A percentile compares a stretch with the other conserved stretches of the same genome.
Evolutionary conservation across 2,888 invertebrate species (phyloP).

Genomic region (Nephrotoma flavescens): DNA sequence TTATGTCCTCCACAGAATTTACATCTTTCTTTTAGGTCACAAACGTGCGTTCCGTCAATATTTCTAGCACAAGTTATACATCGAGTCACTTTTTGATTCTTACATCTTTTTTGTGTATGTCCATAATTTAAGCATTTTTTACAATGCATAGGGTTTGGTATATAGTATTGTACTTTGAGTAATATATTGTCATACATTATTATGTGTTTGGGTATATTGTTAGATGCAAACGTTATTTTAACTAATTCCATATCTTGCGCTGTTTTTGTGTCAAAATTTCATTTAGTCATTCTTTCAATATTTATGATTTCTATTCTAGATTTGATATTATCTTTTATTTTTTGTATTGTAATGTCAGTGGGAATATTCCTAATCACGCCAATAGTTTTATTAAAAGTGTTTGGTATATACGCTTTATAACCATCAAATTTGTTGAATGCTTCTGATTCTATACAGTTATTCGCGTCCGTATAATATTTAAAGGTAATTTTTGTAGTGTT

Average conservation of each 20-base stretch:
- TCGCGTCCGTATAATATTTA: not conserved
- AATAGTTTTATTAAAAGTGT: not conserved
- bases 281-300: not conserved
- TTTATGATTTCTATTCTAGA: not conserved
- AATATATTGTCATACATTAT: no score
- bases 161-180: not conserved
- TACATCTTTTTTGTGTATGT: not conserved
- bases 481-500: no score
- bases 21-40: not conserved
- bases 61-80: not conserved
- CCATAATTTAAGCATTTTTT: not conserved
- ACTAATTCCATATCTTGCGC: not conserved
- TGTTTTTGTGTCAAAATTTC: not conserved
- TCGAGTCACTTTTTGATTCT: not conserved
- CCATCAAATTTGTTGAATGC: not conserved
- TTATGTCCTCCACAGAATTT: not conserved
- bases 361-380: not conserved
- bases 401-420: not conserved
- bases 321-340: not conserved
- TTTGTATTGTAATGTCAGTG: not conserved
- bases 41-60: not conserved
- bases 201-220: not conserved
- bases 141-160: not conserved
- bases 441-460: not conserved
- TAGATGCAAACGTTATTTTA: not conserved